These are phyloP conservation scores for Rhagophthalmus giganteus DNA, from an alignment of 2,888 invertebrate species.

Conservation along the genomic window DNA sequence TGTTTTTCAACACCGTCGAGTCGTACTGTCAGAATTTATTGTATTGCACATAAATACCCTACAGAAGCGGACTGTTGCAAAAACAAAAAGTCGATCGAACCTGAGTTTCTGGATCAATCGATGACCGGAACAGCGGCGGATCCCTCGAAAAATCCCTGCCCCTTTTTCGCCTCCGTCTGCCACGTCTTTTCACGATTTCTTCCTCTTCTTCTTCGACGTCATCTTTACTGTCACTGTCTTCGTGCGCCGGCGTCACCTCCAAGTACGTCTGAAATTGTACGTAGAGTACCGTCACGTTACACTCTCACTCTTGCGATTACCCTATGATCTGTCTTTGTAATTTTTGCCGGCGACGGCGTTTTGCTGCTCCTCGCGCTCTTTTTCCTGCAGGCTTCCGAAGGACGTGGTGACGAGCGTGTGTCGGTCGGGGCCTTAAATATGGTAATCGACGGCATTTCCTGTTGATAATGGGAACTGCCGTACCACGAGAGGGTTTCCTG, in stretches of 20 bases:
- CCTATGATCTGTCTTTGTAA: too few species aligned
- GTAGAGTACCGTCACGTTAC: not conserved
- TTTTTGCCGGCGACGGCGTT: constrained; percentile 5
- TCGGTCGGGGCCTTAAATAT: constrained; percentile 46
- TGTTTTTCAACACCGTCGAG: too few species aligned
- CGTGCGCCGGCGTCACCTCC: constrained; percentile 57
- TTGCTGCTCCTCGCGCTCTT: constrained; percentile 1
- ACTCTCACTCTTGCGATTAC: too few species aligned
- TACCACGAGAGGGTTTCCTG: constrained; percentile 60
- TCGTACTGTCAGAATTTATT: too few species aligned
- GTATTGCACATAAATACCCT: too few species aligned
- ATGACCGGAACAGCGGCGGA: constrained; percentile 48
- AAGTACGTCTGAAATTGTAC: constrained; percentile 15
- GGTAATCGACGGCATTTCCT: constrained; percentile 52
- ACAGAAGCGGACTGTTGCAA: too few species aligned
- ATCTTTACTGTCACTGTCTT: constrained; percentile 45
- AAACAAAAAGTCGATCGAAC: constrained; percentile 50
- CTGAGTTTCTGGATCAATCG: constrained; percentile 72
- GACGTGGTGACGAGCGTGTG: constrained; percentile 2
- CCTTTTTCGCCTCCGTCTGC: constrained; percentile 57
- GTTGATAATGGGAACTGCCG: constrained; percentile 49
- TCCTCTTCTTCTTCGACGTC: constrained; percentile 61
- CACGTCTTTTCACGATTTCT: constrained; percentile 63
- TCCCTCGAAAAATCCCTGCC: constrained; percentile 48
- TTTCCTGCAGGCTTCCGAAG: constrained; percentile 13